Evolutionary conservation across 2,113 vertebrate genomes (phyloP), one percentile per base, ranked within the genome.

Genomic region (Oncorhynchus clarkii): DNA sequence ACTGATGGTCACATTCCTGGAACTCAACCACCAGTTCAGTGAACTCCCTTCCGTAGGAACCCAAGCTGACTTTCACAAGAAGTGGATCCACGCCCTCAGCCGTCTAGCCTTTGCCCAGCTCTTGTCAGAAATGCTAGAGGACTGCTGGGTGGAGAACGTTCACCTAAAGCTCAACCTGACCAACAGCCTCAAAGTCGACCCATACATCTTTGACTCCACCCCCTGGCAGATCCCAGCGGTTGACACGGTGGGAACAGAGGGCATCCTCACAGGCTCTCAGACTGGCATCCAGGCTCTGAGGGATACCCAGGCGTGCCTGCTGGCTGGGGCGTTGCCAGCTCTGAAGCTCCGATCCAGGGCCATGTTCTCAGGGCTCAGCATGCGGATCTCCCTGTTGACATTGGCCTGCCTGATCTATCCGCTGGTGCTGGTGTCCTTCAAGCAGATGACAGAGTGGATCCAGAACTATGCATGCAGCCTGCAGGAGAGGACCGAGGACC

Each of bases 381-480:
- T 96, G 34, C 95, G 93, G 83, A 76, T 96, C 45, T 92, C 92
- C 24, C 87, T 97, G 60, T 18, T 95, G 67, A 74, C 79, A 8
- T 76, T 95, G 0, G 89, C 95, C 57, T 93, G 93, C 66, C 92
- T 97, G 79, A 93, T 95, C 80, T 96, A 96, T 74, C 96, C 96
- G 0, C 78, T 91, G 5, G 89, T 93, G n/a, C 88, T 96, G 69
- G 29, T 95, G 60, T 97, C 95, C 71, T 97, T 97, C 84, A 95
- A 95, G 84, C 93, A 95, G 86, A 96, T 94, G 95, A 95, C 92
- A 0, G 92, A 93, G 1, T 97, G 96, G 96, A 96, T 97, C 26
- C 93, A 95, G 81, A 92, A 74, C 62, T 96, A 95, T 0, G 92
- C 96, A 29, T 85, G 66, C 18, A 95, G 72, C 79, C 84, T 97